A percentile compares a stretch with the other conserved stretches of the same genome.
These are phyloP conservation scores for Malurus melanocephalus DNA, from an alignment of 2,113 vertebrate species.

Conservation along the genomic window DNA sequence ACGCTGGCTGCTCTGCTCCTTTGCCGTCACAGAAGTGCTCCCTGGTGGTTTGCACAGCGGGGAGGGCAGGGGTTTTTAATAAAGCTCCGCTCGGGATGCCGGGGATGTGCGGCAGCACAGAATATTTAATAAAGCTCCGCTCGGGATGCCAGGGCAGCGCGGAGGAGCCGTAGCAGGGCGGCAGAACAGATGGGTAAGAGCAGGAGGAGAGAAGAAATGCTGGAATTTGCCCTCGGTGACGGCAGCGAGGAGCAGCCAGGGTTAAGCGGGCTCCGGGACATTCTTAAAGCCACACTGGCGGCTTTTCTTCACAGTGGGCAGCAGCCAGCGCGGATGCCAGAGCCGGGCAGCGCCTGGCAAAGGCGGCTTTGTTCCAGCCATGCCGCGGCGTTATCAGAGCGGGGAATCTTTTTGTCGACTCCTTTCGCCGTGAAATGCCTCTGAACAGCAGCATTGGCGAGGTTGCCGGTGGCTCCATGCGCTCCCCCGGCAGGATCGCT, in stretches of 20 bases:
- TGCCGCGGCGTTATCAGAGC: conserved; percentile 30
- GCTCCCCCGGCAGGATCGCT: not conserved
- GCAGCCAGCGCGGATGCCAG: conserved; percentile 63
- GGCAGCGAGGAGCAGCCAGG: not conserved
- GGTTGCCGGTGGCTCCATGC: not conserved
- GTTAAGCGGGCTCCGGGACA: conserved; percentile 56
- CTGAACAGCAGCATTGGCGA: not conserved
- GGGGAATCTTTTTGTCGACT: conserved; percentile 26
- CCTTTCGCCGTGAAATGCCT: not conserved
- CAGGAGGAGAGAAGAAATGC: not conserved
- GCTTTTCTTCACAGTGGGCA: conserved; percentile 59
- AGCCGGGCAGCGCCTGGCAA: conserved; percentile 33
- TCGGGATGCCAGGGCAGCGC: not conserved
- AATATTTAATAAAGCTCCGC: not conserved
- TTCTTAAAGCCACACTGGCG: conserved; percentile 66
- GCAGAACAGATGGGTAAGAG: not conserved
- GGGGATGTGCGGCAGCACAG: not conserved
- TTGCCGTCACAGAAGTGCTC: not conserved
- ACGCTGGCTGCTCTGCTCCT: not conserved
- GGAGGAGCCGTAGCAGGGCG: not conserved
- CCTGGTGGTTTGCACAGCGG: not conserved
- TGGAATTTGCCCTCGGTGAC: not conserved
- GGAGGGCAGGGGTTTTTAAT: not conserved
- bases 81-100: not conserved
- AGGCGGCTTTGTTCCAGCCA: conserved; percentile 66